Base-by-base conservation (phyloP, 2,888 invertebrate genomes). In the Tolmerus cingulatus region DNA sequence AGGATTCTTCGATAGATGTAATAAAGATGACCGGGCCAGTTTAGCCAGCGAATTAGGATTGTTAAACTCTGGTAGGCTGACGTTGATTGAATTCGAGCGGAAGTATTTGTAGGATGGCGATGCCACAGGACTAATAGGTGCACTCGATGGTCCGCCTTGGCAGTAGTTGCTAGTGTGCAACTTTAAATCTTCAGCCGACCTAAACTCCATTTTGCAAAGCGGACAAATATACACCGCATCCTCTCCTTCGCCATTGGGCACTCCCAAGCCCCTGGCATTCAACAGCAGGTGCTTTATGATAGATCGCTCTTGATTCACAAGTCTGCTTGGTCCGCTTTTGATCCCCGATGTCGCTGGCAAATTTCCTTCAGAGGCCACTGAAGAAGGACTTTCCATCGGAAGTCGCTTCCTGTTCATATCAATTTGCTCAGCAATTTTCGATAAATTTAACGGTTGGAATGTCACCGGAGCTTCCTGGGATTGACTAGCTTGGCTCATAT, bases 101-200 rank as follows among this genome's bases (percentile, higher is more conserved):
- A 94, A 92, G 90, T 93, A 94, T 89, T 94, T 91, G 89, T 93
- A 93, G 2, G 91, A 90, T 89, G 93, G 91, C 86, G 91, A 90
- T 51, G 91, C 91, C 89, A 91, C 91, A 0, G 93, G 93, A 87
- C 92, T 93, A 19, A 91, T 91, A 9, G 92, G 91, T 0, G 91
- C 91, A 89, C 93, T 92, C 87, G 91, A 91, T 0, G 92, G 92
- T n/a, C 92, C 92, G 30, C 96, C 96, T 92, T 96, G 96, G 91
- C 97, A 97, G 91, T 96, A 97, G 91, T 96, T 95, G 91, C 95
- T 94, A 90, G 96, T 95, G 91, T 98, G 97, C 87, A 96, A 94
- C 91, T 96, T 96, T 89, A 97, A 93, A 91, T 96, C 97, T 89
- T 97, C 97, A 57, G 96, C 95, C 90, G 96, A 96, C 91, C 96